A percentile compares a stretch with the other conserved stretches of the same genome.
Conservation (phyloP, 2,888 invertebrate genomes). For the Agonum fuliginosum region DNA sequence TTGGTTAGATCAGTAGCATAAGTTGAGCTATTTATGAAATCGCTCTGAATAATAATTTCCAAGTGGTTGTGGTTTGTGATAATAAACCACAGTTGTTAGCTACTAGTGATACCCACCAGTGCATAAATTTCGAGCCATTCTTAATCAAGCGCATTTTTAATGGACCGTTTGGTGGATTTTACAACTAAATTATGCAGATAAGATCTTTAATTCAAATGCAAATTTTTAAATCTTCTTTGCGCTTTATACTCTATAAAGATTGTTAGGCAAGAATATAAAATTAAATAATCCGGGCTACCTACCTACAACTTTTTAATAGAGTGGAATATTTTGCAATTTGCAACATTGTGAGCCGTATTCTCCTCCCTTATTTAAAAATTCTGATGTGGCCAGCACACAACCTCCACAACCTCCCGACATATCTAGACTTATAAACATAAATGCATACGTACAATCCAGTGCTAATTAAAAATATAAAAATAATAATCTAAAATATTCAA, state of each 20-base stretch:
- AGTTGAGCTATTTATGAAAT: neutral
- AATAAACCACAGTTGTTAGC: neutral
- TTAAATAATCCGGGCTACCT: slow-evolving; percentile 8
- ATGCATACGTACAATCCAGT: no score
- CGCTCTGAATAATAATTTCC: neutral
- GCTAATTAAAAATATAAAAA: no score
- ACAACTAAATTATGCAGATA: slow-evolving; percentile 30
- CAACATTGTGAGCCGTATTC: no score
- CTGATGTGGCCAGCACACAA: no score
- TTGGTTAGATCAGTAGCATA: slow-evolving; percentile 11
- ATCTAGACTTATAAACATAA: no score
- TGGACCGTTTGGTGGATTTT: slow-evolving; percentile 20
- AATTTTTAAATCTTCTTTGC: slow-evolving; percentile 24
- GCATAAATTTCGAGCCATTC: slow-evolving; percentile 13
- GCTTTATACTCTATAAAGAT: neutral
- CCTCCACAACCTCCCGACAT: no score
- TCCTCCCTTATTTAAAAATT: no score
- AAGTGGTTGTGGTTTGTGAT: slow-evolving; percentile 10
- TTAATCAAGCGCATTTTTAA: slow-evolving; percentile 21
- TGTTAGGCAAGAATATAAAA: slow-evolving; percentile 23
- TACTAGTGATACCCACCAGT: slow-evolving; percentile 6
- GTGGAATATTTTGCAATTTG: neutral
- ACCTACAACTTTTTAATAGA: neutral
- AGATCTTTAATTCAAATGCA: slow-evolving; percentile 30
- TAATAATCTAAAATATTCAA: no score